A percentile compares a stretch with the other conserved stretches of the same genome.
These are phyloP conservation scores for Pristionchus exspectatus DNA, from an alignment of 2,888 invertebrate genomes.

Conservation along the genomic window DNA sequence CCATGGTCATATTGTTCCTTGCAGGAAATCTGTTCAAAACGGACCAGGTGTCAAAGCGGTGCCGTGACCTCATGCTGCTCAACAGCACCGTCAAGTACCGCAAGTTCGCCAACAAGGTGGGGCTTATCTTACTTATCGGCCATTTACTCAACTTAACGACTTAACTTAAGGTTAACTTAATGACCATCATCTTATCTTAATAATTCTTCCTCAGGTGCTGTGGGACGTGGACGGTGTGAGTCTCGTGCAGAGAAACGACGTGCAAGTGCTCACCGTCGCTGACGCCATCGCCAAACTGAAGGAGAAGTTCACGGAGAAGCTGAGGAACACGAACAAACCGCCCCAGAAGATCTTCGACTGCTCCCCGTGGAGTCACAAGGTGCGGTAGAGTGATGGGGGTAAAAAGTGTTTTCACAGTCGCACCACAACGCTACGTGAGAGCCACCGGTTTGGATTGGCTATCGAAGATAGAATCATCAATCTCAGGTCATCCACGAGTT, in stretches of 20 bases:
- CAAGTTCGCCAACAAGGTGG: slow-evolving; percentile 63
- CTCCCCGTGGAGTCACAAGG: slow-evolving; percentile 62
- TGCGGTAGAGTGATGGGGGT: background rate
- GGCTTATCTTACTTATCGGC: no score
- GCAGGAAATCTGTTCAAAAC: slow-evolving; percentile 67
- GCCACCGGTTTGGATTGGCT: background rate
- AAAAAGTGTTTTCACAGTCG: no score
- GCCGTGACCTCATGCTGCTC: slow-evolving; percentile 63
- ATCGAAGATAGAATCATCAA: background rate
- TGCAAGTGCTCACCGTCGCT: slow-evolving; percentile 58
- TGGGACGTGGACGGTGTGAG: slow-evolving; percentile 60
- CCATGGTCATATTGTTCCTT: background rate
- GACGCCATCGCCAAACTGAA: slow-evolving; percentile 57
- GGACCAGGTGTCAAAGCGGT: slow-evolving; percentile 63
- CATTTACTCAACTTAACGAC: background rate
- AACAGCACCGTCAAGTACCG: slow-evolving; percentile 63
- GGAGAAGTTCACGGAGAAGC: slow-evolving; percentile 44
- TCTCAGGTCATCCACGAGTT: slow-evolving; percentile 74
- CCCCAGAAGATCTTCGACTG: slow-evolving; percentile 55
- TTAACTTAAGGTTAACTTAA: background rate
- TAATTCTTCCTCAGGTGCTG: background rate
- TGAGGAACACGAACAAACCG: background rate
- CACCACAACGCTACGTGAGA: no score
- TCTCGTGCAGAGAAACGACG: slow-evolving; percentile 50
- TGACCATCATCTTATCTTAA: background rate